These are phyloP conservation scores for Hyppa rectilinea DNA, from an alignment of 2,888 invertebrate species.

Conservation along the genomic window DNA sequence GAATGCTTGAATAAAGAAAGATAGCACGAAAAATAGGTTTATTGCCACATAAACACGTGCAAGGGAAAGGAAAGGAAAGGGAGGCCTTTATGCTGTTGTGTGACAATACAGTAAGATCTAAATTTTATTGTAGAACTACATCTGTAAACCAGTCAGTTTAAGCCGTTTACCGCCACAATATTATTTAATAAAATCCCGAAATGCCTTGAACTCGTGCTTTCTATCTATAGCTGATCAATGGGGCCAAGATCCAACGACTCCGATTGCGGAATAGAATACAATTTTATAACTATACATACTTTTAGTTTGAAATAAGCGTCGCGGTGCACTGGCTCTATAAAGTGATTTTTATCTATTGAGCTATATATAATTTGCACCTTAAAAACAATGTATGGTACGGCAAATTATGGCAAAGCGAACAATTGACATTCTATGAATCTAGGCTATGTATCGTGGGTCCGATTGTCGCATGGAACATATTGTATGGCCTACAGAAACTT, in stretches of 20 bases:
- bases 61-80: too few relatives aligned
- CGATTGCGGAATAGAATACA: background rate
- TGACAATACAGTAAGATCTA: background rate
- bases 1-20: too few relatives aligned
- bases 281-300: conserved; percentile 4
- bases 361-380: background rate
- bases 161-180: background rate
- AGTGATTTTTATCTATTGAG: too few relatives aligned
- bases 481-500: background rate
- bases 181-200: background rate
- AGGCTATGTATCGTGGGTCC: background rate
- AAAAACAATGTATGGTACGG: background rate
- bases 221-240: background rate
- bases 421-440: conserved; percentile 3
- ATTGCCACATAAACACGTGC: too few relatives aligned
- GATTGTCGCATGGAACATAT: background rate
- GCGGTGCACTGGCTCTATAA: too few relatives aligned
- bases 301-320: background rate
- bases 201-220: background rate
- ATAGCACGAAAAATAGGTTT: too few relatives aligned
- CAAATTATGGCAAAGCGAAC: background rate
- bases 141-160: background rate
- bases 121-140: background rate
- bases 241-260: background rate
- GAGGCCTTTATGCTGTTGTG: background rate